Evolutionary conservation across 2,888 invertebrate genomes (phyloP).

Genomic region (Hirtodrosophila confusa): DNA sequence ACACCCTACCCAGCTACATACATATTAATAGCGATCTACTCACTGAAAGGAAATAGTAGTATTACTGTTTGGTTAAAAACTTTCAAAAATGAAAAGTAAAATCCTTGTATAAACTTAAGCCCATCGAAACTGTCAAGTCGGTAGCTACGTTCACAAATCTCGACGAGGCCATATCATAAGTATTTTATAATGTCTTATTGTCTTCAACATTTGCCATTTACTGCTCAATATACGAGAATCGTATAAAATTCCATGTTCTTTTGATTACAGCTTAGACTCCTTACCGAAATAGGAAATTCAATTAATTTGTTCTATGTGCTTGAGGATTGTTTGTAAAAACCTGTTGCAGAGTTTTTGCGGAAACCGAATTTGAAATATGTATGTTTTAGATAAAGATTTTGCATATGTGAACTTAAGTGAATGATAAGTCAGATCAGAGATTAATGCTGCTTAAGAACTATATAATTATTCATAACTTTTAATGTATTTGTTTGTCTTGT

Average conservation of each 20-base stretch:
- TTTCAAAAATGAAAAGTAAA: slow-evolving; percentile 22
- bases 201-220: slow-evolving; percentile 70
- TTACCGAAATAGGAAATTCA: slow-evolving; percentile 31
- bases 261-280: slow-evolving; percentile 36
- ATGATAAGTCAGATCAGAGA: slow-evolving; percentile 22
- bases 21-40: slow-evolving; percentile 21
- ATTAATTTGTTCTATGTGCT: slow-evolving; percentile 9
- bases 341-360: slow-evolving; percentile 45
- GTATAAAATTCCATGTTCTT: slow-evolving; percentile 46
- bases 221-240: slow-evolving; percentile 28
- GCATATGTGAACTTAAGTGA: slow-evolving; percentile 22
- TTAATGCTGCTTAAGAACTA: slow-evolving; percentile 67
- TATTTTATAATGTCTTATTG: slow-evolving; percentile 65
- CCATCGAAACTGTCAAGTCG: slow-evolving; percentile 39
- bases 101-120: slow-evolving; percentile 50
- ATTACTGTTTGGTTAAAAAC: slow-evolving; percentile 14
- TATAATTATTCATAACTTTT: slow-evolving; percentile 53
- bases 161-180: slow-evolving; percentile 53
- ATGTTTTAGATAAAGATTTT: slow-evolving; percentile 6
- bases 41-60: slow-evolving; percentile 23
- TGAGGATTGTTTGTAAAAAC: slow-evolving; percentile 36
- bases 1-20: neutral
- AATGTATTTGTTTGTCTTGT: slow-evolving; percentile 35
- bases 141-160: slow-evolving; percentile 34
- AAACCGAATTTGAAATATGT: slow-evolving; percentile 60